Percentiles rank a stretch among this genome's conserved stretches.
phyloP scores from a whole-genome alignment of 2,888 invertebrate species.

The Proisotoma minuta region DNA sequence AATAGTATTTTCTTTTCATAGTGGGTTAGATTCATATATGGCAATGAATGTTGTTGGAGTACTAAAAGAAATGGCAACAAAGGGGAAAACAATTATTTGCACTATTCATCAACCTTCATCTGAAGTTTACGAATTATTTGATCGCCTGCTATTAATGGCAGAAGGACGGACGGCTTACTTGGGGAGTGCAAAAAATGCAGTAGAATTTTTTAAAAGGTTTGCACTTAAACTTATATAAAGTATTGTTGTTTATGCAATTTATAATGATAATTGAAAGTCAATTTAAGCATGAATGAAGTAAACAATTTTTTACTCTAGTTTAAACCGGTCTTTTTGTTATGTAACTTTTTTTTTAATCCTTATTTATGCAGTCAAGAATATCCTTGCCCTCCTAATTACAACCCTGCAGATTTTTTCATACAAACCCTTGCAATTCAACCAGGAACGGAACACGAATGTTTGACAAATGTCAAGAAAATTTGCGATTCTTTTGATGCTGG shows the following conservation, averaged over 20 bases:
- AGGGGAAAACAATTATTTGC: constrained; percentile 83
- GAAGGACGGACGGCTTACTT: constrained; percentile 78
- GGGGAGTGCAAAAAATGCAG: constrained; percentile 21
- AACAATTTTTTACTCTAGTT: background rate
- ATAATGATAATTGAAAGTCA: background rate
- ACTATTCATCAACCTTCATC: constrained; percentile 91
- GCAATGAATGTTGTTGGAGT: constrained; percentile 70
- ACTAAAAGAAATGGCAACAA: constrained; percentile 57
- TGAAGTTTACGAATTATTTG: constrained; percentile 83
- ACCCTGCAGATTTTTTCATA: constrained; percentile 90
- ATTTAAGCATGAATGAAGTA: background rate
- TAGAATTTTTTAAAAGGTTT: constrained; percentile 22
- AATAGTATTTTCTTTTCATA: background rate
- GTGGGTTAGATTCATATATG: constrained; percentile 86
- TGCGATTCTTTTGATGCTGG: constrained; percentile 50
- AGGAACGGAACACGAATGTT: constrained; percentile 72
- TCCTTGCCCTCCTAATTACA: constrained; percentile 77
- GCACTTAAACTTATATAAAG: background rate
- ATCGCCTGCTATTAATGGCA: constrained; percentile 79
- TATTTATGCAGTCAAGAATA: constrained; percentile 24
- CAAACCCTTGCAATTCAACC: constrained; percentile 81
- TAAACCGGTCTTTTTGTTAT: background rate
- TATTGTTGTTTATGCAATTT: background rate
- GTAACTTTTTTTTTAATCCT: background rate
- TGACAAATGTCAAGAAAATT: constrained; percentile 57